Conservation (phyloP, 2,888 invertebrate genomes). For the Acronicta psi region DNA sequence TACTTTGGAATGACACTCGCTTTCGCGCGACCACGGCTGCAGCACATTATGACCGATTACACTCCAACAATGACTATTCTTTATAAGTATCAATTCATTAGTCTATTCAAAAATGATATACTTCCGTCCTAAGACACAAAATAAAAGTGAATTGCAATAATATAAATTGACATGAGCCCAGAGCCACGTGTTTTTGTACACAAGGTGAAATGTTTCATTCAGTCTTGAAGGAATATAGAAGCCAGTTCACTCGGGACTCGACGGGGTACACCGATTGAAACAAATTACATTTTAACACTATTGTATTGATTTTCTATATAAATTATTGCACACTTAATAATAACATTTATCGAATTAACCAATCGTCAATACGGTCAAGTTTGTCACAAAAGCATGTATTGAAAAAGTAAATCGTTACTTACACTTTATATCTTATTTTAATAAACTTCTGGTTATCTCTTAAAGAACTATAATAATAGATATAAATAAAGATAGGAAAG, state of each 20-base stretch:
- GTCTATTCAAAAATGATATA: slow-evolving; percentile 64
- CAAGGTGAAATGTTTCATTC: slow-evolving; percentile 83
- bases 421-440: slow-evolving; percentile 69
- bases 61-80: slow-evolving; percentile 39
- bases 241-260: slow-evolving; percentile 77
- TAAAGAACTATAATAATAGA: slow-evolving; percentile 79
- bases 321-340: slow-evolving; percentile 85
- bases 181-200: slow-evolving; percentile 72
- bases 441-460: slow-evolving; percentile 70
- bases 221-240: slow-evolving; percentile 82
- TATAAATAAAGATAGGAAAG: slow-evolving; percentile 84
- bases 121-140: slow-evolving; percentile 58
- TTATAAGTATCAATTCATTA: slow-evolving; percentile 43
- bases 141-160: slow-evolving; percentile 62
- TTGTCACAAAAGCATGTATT: slow-evolving; percentile 69
- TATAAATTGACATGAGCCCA: slow-evolving; percentile 83
- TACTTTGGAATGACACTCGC: slow-evolving; percentile 50
- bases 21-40: slow-evolving; percentile 36
- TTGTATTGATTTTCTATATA: slow-evolving; percentile 80
- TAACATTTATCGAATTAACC: slow-evolving; percentile 72
- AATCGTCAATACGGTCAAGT: slow-evolving; percentile 63
- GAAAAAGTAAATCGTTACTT: slow-evolving; percentile 64
- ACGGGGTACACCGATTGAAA: slow-evolving; percentile 77
- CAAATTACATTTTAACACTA: slow-evolving; percentile 76
- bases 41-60: slow-evolving; percentile 21